phyloP scores from a whole-genome alignment of 2,888 invertebrate genomes.

The Diaprepes abbreviatus region DNA sequence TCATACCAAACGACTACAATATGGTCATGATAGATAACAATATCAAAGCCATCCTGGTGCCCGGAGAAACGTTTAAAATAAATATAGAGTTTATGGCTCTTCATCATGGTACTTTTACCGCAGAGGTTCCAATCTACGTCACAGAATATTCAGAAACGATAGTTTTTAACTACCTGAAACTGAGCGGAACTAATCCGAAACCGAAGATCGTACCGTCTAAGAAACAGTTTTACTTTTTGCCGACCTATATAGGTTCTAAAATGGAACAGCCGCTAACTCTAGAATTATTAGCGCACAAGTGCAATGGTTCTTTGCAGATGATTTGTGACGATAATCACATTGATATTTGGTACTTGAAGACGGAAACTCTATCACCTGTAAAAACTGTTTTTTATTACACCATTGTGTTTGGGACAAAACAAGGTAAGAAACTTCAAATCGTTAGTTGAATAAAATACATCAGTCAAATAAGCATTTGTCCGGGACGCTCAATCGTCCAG shows the following conservation, averaged over 20 bases:
- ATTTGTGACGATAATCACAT: background rate
- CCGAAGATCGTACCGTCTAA: constrained; percentile 58
- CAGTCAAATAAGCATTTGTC: no score
- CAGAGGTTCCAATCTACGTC: constrained; percentile 63
- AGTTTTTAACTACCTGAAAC: constrained; percentile 62
- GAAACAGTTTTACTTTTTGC: constrained; percentile 48
- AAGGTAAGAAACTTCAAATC: constrained; percentile 15
- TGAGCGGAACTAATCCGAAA: constrained; percentile 58
- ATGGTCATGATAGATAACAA: background rate
- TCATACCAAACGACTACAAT: constrained; percentile 5
- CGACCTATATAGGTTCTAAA: constrained; percentile 1
- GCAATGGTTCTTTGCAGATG: constrained; percentile 47
- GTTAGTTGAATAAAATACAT: no score
- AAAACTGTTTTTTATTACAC: background rate
- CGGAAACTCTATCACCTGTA: background rate
- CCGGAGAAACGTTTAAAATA: constrained; percentile 57
- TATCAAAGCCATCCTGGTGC: constrained; percentile 44
- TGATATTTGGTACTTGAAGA: background rate
- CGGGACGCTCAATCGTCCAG: no score
- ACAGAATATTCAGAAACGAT: constrained; percentile 56
- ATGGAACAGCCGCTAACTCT: constrained; percentile 22
- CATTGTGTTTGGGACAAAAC: constrained; percentile 2
- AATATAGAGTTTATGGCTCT: constrained; percentile 56
- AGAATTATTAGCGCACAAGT: constrained; percentile 37
- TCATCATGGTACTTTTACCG: constrained; percentile 54